Evolutionary conservation across 2,888 invertebrate species (phyloP), one percentile per base, ranked within the genome.

Genomic region (Acronicta psi): DNA sequence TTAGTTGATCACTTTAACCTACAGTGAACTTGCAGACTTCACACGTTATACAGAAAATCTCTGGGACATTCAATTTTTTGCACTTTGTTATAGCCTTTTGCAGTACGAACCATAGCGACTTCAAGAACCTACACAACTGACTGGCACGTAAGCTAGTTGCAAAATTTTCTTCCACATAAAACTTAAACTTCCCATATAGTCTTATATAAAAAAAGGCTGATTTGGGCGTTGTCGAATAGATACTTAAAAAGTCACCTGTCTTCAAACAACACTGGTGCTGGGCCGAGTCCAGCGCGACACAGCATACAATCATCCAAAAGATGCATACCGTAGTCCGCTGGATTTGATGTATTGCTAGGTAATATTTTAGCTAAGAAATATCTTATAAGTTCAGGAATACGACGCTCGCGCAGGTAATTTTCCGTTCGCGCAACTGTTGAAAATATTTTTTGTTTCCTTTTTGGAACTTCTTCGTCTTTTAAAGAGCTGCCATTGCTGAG

Each of bases 291-390:
- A 37, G 90, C 85, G 18, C 93, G 88, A 81, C 84, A 93, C 20
- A 89, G 53, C 93, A 94, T 93, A 56, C 91, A 91, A 16, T 92
- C 85, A 72, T 91, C 85, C 3, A 94, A 54, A 54, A 94, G 68
- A 20, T 86, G 81, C 73, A 86, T 86, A 10, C 90, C 59, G 71
- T 80, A 93, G 0, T 47, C 49, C 20, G 83, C 51, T 0, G 92
- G 88, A 47, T 86, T 85, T 5, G 74, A 59, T 0, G 88, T 77
- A 10, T 73, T 72, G 16, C 84, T 73, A 17, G 89, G 79, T 47
- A 94, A 65, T 14, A 92, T 56, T 81, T 92, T 92, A 0, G 90
- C 86, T 2, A 92, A 51, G 34, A 94, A 70, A 75, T 87, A 92
- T 56, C 88, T 82, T 37, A 93, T 85, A 10, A 94, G 77, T 69